Evolutionary conservation across 1,140 invertebrate genomes (phyloP).

Genomic region (Carposina sasakii): DNA sequence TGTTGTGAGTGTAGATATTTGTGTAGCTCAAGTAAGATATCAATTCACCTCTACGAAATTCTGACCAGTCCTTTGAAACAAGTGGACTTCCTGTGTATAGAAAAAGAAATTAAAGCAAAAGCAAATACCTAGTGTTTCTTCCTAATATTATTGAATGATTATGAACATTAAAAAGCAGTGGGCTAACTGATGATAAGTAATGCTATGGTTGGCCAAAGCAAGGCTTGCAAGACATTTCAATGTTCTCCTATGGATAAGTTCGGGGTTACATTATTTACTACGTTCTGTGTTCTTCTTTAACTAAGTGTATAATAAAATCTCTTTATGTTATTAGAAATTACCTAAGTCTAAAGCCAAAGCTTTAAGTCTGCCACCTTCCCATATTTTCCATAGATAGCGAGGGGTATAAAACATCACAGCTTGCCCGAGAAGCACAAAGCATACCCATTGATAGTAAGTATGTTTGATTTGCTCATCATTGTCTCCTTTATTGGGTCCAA

Average conservation of each 20-base stretch:
- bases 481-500: slow-evolving; percentile 39
- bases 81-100: slow-evolving; percentile 61
- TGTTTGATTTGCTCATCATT: slow-evolving; percentile 78
- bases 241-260: too few relatives aligned
- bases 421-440: slow-evolving; percentile 86
- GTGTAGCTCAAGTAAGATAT: slow-evolving; percentile 71
- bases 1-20: slow-evolving; percentile 76
- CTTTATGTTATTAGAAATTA: too few relatives aligned
- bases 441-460: slow-evolving; percentile 93
- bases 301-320: not conserved
- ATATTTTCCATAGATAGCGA: slow-evolving; percentile 83
- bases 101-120: slow-evolving; percentile 1
- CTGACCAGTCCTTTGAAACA: slow-evolving; percentile 72
- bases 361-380: slow-evolving; percentile 77
- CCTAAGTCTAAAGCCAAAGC: slow-evolving; percentile 52
- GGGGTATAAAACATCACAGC: slow-evolving; percentile 83
- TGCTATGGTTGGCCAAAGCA: too few relatives aligned
- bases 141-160: not conserved
- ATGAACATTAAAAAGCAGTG: not conserved
- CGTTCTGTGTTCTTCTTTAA: not conserved
- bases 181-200: too few relatives aligned
- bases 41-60: slow-evolving; percentile 68
- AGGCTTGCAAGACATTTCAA: too few relatives aligned
- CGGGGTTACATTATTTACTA: not conserved
- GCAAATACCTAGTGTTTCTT: not conserved